Evolutionary conservation across 1,140 invertebrate genomes (phyloP).

Genomic region (Uloborus diversus): DNA sequence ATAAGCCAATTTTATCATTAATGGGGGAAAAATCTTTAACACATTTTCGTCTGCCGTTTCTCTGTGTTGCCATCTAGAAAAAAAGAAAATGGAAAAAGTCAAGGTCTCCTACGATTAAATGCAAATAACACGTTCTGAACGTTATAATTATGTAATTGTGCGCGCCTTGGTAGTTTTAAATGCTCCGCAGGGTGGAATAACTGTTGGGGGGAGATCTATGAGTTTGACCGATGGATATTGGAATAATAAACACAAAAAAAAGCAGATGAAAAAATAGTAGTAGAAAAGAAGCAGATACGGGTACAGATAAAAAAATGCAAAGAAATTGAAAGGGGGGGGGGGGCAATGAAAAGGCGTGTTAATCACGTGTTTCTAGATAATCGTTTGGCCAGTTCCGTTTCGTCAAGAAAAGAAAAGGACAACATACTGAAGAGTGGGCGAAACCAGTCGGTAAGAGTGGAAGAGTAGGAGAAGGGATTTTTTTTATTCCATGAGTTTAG

Average conservation of each 20-base stretch:
- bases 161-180: conserved; percentile 44
- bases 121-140: conserved; percentile 48
- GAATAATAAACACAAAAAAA: conserved; percentile 32
- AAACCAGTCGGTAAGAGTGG: conserved; percentile 28
- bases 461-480: background rate
- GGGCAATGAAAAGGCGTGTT: conserved; percentile 12
- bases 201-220: background rate
- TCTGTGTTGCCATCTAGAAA: background rate
- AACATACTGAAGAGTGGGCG: conserved; percentile 31
- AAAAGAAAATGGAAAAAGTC: background rate
- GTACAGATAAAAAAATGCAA: conserved; percentile 9
- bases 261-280: background rate
- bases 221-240: conserved; percentile 51
- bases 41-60: too few species aligned
- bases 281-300: background rate
- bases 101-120: conserved; percentile 48
- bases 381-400: conserved; percentile 52
- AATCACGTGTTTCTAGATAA: conserved; percentile 53
- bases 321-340: background rate
- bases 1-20: too few species aligned
- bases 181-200: background rate
- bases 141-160: conserved; percentile 55
- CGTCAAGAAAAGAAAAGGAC: conserved; percentile 12
- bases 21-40: too few species aligned
- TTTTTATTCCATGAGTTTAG: background rate